Base-by-base conservation (phyloP, 2,797 vertebrate species). In the Myripristis murdjan region DNA sequence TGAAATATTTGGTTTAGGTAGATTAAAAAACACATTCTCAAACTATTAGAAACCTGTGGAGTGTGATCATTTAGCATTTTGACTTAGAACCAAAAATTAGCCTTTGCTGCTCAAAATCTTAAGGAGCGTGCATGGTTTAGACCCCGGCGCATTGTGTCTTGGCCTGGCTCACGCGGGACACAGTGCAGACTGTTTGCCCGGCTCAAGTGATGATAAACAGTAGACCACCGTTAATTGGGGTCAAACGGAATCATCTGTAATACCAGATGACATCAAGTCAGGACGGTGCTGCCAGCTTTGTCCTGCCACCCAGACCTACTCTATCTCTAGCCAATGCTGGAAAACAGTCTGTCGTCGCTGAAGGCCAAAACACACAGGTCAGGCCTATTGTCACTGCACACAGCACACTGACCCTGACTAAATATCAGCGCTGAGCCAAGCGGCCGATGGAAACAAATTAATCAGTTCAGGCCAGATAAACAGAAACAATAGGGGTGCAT, bases 331-430 rank as follows among this genome's bases (percentile, higher is more conserved):
- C 73, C 83, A 87, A 46, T 59, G 74, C 76, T 62, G 76, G 75
- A 83, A n/a, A 75, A 76, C 71, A 77, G 41, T 75, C 75, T 22
- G 51, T 80, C 16, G 1, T 53, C 24, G 24, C 60, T 11, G 11
- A 39, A 71, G 39, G 82, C 83, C 79, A 91, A 89, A 87, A 85
- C 77, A 81, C 82, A 90, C 85, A 87, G 88, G 86, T 88, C 83
- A 77, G 70, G 72, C 66, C 76, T 72, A 81, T 75, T 82, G 83
- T 83, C 83, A 77, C 51, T 73, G 71, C 54, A 64, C 68, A 81
- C 28, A 47, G 22, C 26, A 26, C 61, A 64, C 75, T 83, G 70
- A 86, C 79, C 79, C 81, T 64, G 65, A 72, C 74, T 81, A 75
- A 87, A 88, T 74, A 69, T 62, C 81, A 82, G 70, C 51, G 43